Evolutionary conservation across 2,888 invertebrate genomes (phyloP), one percentile per base, ranked within the genome.

Genomic region (Entomobrya multifasciata): DNA sequence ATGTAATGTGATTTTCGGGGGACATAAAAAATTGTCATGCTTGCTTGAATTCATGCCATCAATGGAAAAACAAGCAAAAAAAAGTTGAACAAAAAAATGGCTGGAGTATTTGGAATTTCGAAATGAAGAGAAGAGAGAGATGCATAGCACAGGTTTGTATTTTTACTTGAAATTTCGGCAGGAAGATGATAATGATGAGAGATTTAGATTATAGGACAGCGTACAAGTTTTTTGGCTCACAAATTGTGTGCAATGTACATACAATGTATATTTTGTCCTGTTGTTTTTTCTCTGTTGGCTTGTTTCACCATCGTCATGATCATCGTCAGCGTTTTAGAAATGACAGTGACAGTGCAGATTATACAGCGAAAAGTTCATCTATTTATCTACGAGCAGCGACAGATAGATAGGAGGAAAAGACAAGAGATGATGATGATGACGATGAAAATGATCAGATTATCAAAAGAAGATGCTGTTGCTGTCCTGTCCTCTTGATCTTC

Each of bases 321-420:
- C 44, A 70, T 20, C 70, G 8, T 49, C 49, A 41, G 22, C 10
- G n/a, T 36, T 55, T 76, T 57, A 15, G 20, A 49, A 44, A 62
- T 83, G 83, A 62, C 57, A 57, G 49, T 83, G 76, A 83, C 81
- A 72, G 41, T 81, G 72, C 81, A 81, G 81, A 70, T 81, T 72
- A 57, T 4, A 13, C 20, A 47, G 30, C 20, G 25, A 44, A 25
- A 65, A 36, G n/a, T 52, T 65, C 27, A 65, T 65, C 30, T n/a
- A n/a, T n/a, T n/a, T n/a, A n/a, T n/a, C n/a, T n/a, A 36, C 36
- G 8, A 36, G 8, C 36, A 36, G 36, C 36, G 36, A 36, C 36
- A 36, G 8, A 36, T 36, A 65, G 30, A 13, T 70, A n/a, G n/a
- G 41, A 30, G 8, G 8, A 8, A 17, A 11, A 17, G 52, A 52